These are phyloP conservation scores for Serrognathus titanus DNA, from an alignment of 2,888 invertebrate species.

Conservation along the genomic window DNA sequence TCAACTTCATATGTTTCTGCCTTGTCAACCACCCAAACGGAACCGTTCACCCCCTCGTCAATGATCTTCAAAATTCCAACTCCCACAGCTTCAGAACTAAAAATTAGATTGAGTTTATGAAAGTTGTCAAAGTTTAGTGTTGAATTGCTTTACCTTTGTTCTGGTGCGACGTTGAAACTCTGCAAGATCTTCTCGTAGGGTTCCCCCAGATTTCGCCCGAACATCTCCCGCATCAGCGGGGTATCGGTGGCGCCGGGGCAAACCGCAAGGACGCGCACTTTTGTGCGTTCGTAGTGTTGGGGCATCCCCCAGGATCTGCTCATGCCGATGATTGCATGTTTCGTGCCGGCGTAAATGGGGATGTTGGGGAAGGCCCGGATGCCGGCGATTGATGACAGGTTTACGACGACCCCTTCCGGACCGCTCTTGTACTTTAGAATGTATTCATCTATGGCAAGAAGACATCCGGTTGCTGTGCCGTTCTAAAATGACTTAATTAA, in stretches of 20 bases:
- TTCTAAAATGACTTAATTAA: neutral
- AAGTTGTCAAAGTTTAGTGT: too few relatives aligned
- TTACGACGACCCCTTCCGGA: conserved; percentile 8
- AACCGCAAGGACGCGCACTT: conserved; percentile 8
- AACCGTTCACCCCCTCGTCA: conserved; percentile 45
- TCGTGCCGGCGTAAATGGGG: conserved; percentile 14
- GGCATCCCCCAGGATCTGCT: conserved; percentile 2
- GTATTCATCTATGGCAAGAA: conserved; percentile 10
- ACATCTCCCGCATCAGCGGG: too few relatives aligned
- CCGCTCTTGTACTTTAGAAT: conserved; percentile 12
- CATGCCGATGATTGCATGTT: conserved; percentile 14
- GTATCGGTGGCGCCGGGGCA: conserved; percentile 14
- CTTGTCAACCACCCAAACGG: conserved; percentile 50
- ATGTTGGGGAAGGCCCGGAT: conserved; percentile 6
- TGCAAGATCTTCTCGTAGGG: neutral
- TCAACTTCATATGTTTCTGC: conserved; percentile 40
- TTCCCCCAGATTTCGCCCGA: neutral
- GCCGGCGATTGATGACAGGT: conserved; percentile 16
- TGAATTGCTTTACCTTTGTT: too few relatives aligned
- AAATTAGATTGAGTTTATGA: neutral
- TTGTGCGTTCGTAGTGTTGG: conserved; percentile 4
- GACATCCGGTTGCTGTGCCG: neutral
- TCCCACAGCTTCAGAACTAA: conserved; percentile 35
- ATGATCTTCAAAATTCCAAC: conserved; percentile 31
- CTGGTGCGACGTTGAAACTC: neutral